Evolutionary conservation across 1,140 invertebrate species (phyloP), one percentile per base, ranked within the genome.

Genomic region (Leptestheria dahalacensis): DNA sequence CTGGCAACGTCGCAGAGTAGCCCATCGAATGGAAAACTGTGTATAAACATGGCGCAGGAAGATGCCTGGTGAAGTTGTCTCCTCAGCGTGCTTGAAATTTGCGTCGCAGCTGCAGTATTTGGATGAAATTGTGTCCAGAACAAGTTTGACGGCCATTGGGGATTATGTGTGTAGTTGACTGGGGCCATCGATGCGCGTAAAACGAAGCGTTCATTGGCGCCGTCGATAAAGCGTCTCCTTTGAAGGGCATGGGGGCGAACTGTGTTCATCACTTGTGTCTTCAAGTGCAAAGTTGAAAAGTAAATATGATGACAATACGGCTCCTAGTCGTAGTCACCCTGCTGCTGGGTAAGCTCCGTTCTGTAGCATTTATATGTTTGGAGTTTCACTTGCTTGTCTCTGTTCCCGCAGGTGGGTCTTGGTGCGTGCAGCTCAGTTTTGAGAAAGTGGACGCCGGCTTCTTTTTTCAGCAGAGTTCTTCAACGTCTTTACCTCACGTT

Each of bases 361-460:
- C n/a, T n/a, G n/a, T n/a, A n/a, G n/a, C n/a, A n/a, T n/a, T n/a
- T n/a, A n/a, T n/a, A n/a, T n/a, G n/a, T n/a, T n/a, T n/a, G n/a
- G n/a, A n/a, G n/a, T n/a, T n/a, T n/a, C n/a, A n/a, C n/a, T n/a
- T n/a, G n/a, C n/a, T 41, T 52, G 12, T 21, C 1, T 60, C 33
- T 52, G 2, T 41, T 59, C 33, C 51, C 57, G 28, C 48, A 63
- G 58, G 48, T 55, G 25, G 48, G 12, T 26, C 33, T 29, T 15
- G 18, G 11, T 62, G 50, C 15, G 54, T 70, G 1, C 87, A 90
- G 74, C 85, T 91, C 61, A 86, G 89, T 69, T 89, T 91, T 67
- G 88, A 91, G 71, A 86, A 87, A 68, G 86, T 88, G 67, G 87
- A 91, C 68, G 86, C 85, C 54, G 88, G 88, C 20, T 91, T 91